Conservation (phyloP, 2,113 vertebrate species). For the Diphyllodes magnificus region DNA sequence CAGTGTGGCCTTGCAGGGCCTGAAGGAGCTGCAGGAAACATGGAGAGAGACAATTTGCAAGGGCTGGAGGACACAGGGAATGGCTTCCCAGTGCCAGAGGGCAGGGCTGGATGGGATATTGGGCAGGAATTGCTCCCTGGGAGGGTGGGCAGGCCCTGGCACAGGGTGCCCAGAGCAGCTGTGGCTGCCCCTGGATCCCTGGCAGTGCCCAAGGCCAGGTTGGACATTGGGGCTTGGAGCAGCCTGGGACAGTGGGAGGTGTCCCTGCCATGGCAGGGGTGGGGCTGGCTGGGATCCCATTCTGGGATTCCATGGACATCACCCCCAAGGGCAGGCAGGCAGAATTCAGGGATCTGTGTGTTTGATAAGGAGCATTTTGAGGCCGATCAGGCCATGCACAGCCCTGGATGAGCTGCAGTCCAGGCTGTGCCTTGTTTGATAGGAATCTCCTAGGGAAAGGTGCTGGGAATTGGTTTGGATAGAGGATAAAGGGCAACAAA, state of each 20-base stretch:
- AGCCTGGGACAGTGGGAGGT: background rate
- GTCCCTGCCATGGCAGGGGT: background rate
- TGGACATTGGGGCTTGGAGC: background rate
- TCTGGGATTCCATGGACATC: background rate
- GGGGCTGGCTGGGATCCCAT: rapidly evolving
- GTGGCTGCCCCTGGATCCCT: background rate
- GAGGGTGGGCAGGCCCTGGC: background rate
- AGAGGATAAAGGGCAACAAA: background rate
- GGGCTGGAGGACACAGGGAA: rapidly evolving
- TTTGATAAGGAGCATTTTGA: rapidly evolving
- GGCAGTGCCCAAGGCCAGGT: background rate
- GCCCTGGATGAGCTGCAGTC: background rate
- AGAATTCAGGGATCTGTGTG: background rate
- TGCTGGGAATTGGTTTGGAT: background rate
- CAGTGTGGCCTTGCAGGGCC: background rate
- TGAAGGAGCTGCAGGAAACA: background rate
- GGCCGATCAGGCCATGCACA: rapidly evolving
- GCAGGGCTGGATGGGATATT: rapidly evolving
- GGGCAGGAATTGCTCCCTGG: background rate
- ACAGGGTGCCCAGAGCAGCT: background rate
- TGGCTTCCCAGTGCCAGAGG: background rate
- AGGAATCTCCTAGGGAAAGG: background rate
- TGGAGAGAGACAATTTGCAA: background rate
- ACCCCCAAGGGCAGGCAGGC: background rate
- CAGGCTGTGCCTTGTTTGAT: background rate